Conservation (phyloP, 2,113 vertebrate species). For the Silurus meridionalis region DNA sequence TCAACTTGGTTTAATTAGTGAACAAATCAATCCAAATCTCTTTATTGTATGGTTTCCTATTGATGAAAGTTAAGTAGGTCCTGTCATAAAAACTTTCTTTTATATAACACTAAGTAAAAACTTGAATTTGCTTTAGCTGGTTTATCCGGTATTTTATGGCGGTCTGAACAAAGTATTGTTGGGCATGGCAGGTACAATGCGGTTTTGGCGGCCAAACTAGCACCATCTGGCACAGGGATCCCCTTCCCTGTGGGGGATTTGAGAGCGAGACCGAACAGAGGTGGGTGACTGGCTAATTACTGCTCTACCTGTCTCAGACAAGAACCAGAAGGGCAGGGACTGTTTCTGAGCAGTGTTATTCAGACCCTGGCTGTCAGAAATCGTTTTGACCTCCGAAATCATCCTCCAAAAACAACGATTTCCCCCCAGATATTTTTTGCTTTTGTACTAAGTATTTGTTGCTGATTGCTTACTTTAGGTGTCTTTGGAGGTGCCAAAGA, state of each 20-base stretch:
- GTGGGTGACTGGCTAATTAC: conserved; percentile 38
- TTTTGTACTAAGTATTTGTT: not conserved
- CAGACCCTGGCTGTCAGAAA: not conserved
- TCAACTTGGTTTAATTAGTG: not conserved
- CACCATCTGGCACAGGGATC: conserved; percentile 73
- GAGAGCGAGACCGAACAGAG: conserved; percentile 23
- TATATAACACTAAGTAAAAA: not conserved
- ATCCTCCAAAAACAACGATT: not conserved
- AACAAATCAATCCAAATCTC: not conserved
- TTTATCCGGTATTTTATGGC: not conserved
- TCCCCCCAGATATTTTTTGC: not conserved
- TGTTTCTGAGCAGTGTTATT: conserved; percentile 1
- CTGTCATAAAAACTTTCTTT: not conserved
- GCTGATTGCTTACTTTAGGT: conserved; percentile 5
- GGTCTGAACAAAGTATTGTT: conserved; percentile 26
- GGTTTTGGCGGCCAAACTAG: conserved; percentile 65
- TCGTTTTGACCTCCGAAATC: not conserved
- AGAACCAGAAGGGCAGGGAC: conserved; percentile 30
- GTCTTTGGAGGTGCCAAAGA: not conserved
- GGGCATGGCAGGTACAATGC: conserved; percentile 59
- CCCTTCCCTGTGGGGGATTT: conserved; percentile 63
- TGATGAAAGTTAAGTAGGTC: not conserved
- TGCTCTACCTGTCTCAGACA: conserved; percentile 33
- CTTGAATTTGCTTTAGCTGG: conserved; percentile 1
- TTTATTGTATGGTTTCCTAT: not conserved